A percentile compares a stretch with the other conserved stretches of the same genome.
These are phyloP conservation scores for Montipora efflorescens DNA, from an alignment of 64 coral and sea anemone genomes.

Conservation along the genomic window DNA sequence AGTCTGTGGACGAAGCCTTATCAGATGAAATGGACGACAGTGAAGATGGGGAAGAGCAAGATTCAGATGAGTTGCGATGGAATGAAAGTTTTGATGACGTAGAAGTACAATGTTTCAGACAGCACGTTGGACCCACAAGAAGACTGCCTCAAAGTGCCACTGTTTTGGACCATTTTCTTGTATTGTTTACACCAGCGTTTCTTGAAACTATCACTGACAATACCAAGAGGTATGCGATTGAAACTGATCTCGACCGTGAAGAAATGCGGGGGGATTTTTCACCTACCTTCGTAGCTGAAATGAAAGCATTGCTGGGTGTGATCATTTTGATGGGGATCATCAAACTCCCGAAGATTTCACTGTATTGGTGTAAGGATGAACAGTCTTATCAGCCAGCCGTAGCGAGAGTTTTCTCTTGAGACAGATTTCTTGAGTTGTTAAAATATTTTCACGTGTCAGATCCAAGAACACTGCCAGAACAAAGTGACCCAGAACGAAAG, in stretches of 20 bases:
- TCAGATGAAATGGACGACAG: no score
- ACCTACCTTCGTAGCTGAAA: constrained; percentile 37
- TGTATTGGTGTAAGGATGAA: constrained; percentile 37
- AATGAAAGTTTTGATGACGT: constrained; percentile 33
- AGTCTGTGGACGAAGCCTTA: no score
- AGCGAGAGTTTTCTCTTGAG: constrained; percentile 36
- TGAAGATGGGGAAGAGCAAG: no score
- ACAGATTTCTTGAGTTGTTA: constrained; percentile 36
- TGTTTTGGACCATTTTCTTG: no score
- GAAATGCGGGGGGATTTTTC: constrained; percentile 42
- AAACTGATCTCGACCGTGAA: constrained; percentile 31
- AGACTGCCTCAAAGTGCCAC: background rate
- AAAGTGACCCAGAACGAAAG: constrained; percentile 14
- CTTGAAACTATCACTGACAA: background rate
- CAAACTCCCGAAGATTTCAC: constrained; percentile 26
- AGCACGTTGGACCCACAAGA: constrained; percentile 57
- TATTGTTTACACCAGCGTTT: no score
- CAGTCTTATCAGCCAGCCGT: constrained; percentile 26
- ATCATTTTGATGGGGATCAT: constrained; percentile 67
- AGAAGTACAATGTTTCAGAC: constrained; percentile 40
- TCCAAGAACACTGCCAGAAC: constrained; percentile 30
- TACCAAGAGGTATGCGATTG: constrained; percentile 34
- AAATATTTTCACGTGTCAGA: constrained; percentile 19
- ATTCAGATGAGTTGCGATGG: background rate
- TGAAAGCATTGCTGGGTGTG: constrained; percentile 63